A percentile compares a stretch with the other conserved stretches of the same genome.
phyloP scores from a whole-genome alignment of 2,113 vertebrate species.

The Myocastor coypus region DNA sequence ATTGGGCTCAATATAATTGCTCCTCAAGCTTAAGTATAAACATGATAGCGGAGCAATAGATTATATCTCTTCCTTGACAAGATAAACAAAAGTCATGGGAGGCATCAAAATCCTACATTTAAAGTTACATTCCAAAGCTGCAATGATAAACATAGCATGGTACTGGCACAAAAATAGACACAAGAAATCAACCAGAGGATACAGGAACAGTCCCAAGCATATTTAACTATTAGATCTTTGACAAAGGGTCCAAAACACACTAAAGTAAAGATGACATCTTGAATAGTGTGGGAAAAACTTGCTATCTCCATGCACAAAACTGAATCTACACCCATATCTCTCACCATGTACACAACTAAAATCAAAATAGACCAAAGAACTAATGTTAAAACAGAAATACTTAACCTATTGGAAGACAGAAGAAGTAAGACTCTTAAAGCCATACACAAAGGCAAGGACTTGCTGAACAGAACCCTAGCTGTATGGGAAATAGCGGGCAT shows the following conservation, averaged over 20 bases:
- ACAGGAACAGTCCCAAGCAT: background rate
- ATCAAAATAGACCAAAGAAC: background rate
- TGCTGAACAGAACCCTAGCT: background rate
- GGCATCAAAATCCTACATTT: background rate
- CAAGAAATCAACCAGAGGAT: background rate
- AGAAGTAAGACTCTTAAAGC: background rate
- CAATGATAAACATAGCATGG: background rate
- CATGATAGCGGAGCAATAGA: background rate
- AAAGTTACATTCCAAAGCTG: background rate
- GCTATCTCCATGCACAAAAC: background rate
- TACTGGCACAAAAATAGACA: background rate
- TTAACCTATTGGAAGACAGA: background rate
- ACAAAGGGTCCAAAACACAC: background rate
- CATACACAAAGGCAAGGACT: background rate
- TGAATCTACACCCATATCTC: background rate
- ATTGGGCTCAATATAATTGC: background rate
- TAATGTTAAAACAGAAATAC: background rate
- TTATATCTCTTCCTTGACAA: conserved; percentile 56
- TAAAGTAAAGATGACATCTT: background rate
- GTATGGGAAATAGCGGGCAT: background rate
- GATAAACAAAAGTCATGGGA: background rate
- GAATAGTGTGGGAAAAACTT: background rate
- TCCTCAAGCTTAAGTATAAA: conserved; percentile 30
- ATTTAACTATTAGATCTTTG: background rate
- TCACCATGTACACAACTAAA: background rate